These are phyloP conservation scores for Drosophila azteca DNA, from an alignment of 1,140 invertebrate species.

Conservation along the genomic window DNA sequence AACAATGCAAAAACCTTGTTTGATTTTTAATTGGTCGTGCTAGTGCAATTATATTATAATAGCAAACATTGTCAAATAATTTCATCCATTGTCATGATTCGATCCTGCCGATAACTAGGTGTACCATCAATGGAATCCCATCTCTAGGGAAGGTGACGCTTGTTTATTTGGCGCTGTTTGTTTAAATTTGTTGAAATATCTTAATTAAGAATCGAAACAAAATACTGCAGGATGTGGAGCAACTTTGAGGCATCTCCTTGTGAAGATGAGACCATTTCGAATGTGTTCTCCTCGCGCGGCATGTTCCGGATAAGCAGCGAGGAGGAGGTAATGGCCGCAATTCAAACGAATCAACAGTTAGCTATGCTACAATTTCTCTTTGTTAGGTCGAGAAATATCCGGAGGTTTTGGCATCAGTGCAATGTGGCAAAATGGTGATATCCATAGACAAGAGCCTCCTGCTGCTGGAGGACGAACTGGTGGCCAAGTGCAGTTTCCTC, in stretches of 20 bases:
- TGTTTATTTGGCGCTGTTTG: constrained; percentile 60
- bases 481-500: constrained; percentile 71
- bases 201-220: not conserved
- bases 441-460: constrained; percentile 74
- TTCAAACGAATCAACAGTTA: not conserved
- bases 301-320: constrained; percentile 77
- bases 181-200: constrained; percentile 42
- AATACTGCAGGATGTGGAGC: constrained; percentile 64
- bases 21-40: not conserved
- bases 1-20: not conserved
- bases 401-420: constrained; percentile 57
- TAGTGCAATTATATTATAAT: not conserved
- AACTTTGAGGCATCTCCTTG: constrained; percentile 72
- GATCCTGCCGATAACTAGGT: not conserved
- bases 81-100: too few species aligned
- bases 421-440: constrained; percentile 75
- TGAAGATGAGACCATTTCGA: constrained; percentile 80
- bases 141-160: constrained; percentile 44
- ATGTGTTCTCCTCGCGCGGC: constrained; percentile 74
- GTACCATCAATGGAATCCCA: not conserved
- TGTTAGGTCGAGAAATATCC: constrained; percentile 66
- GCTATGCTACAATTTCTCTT: not conserved
- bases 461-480: constrained; percentile 75
- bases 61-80: too few species aligned
- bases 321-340: constrained; percentile 43